Evolutionary conservation across 2,797 vertebrate genomes (phyloP), one percentile per base, ranked within the genome.

Genomic region (Phrynocephalus vlangalii): DNA sequence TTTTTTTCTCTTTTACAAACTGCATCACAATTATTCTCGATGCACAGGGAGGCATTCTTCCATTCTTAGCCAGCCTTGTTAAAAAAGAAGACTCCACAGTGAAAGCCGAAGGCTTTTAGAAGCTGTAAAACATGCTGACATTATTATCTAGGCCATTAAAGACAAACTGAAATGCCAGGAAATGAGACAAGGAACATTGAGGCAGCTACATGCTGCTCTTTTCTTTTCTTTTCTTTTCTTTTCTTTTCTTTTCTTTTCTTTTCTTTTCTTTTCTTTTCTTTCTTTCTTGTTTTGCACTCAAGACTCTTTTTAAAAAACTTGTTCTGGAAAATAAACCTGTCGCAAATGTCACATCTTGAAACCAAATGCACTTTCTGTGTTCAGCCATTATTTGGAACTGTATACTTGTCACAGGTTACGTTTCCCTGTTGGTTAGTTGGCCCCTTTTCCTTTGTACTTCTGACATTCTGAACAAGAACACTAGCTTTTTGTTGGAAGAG

Each of bases 301-400:
- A 73, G 10, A 38, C 13, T 48, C 24, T 13, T 50, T 70, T 28
- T 56, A 30, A 60, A 63, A 44, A n/a, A 72, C n/a, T 33, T 52
- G 50, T 83, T 83, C 52, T 73, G 20, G 15, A 56, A 73, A 83
- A 22, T 72, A 5, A 20, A 26, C 15, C n/a, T 56, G 8, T 33
- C n/a, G 22, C 1, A 73, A 83, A 83, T 83, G 70, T 83, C 70
- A 73, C 48, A 26, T 33, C 22, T 38, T 52, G 50, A 73, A 83
- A n/a, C n/a, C 82, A 83, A 83, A 73, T 60, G 70, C 48, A 33
- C 10, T 72, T 56, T 83, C 70, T 73, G 3, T 60, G 82, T 73
- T 56, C 28, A 26, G 70, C n/a, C 26, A 38, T 38, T 10, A 24
- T 56, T 30, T 22, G 8, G 26, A 44, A 67, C 24, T 68, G 80